These are phyloP conservation scores for Diplolepis rosae DNA, from an alignment of 2,888 invertebrate species.

Conservation along the genomic window DNA sequence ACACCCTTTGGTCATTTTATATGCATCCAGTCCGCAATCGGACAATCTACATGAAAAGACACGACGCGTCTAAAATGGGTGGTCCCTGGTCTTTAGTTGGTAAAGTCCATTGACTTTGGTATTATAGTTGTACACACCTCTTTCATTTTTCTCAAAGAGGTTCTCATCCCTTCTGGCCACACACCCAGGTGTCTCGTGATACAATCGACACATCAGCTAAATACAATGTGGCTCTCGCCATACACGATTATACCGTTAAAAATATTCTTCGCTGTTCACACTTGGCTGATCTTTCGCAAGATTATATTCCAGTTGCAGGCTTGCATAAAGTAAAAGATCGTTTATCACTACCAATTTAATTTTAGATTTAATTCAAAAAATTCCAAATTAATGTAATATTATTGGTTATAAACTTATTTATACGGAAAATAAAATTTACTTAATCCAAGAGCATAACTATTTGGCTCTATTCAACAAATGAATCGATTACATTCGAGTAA, in stretches of 20 bases:
- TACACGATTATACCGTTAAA: conserved; percentile 38
- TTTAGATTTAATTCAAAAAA: too few relatives aligned
- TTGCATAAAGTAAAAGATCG: background rate
- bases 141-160: conserved; percentile 27
- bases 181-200: conserved; percentile 50
- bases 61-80: conserved; percentile 64
- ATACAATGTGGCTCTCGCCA: conserved; percentile 40
- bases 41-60: conserved; percentile 64
- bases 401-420: too few relatives aligned
- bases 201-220: conserved; percentile 53
- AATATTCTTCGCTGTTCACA: conserved; percentile 40
- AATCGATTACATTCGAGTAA: too few relatives aligned
- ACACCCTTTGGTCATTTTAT: conserved; percentile 58
- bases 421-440: too few relatives aligned
- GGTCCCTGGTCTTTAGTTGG: conserved; percentile 55
- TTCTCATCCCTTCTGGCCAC: conserved; percentile 10
- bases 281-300: background rate
- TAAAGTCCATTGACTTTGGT: conserved; percentile 53
- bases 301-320: background rate
- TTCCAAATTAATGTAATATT: too few relatives aligned
- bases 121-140: conserved; percentile 38
- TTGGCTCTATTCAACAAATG: too few relatives aligned
- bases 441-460: too few relatives aligned
- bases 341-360: too few relatives aligned
- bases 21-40: conserved; percentile 61